Evolutionary conservation across 2,888 invertebrate species (phyloP), one percentile per base, ranked within the genome.

Genomic region (Opisthograptis luteolata): DNA sequence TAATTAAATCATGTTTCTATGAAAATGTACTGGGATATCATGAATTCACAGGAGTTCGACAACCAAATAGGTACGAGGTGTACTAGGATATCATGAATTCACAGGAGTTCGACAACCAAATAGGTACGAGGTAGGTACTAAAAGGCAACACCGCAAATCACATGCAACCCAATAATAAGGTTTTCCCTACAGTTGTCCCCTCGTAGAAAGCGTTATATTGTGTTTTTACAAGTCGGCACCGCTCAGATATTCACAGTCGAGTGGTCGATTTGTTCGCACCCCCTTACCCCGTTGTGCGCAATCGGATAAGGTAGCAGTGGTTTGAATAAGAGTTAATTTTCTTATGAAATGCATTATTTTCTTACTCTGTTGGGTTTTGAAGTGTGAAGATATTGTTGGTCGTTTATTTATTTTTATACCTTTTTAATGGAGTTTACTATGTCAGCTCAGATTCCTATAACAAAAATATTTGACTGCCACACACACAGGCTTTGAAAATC

Each of bases 201-300:
- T 42, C 37, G 8, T 25, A 49, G 47, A 53, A 51, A 57, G 60
- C 47, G 62, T 53, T 59, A 55, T 60, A 60, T 54, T 56, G 60
- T 57, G 57, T 64, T 58, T 58, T 60, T 59, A 50, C 55, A 59
- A 60, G 58, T 59, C 58, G 58, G 41, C 40, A 40, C 44, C 51
- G 47, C 44, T 49, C 44, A 59, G 60, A 62, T 59, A 56, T 62
- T 64, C 52, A 58, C 62, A 64, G 59, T 37, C 59, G 64, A 58
- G 53, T 55, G 42, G 55, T 14, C 59, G 59, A 64, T 64, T 59
- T 55, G 59, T 56, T 52, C 53, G 46, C 60, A 44, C 40, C 56
- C 55, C 52, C 55, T 59, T 60, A 63, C 60, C 60, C 61, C 46
- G 58, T 61, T 60, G 55, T 60, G 54, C 42, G 43, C 32, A 52